Evolutionary conservation across 2,888 invertebrate genomes (phyloP).

Genomic region (Drosophila neoperkinsi): DNA sequence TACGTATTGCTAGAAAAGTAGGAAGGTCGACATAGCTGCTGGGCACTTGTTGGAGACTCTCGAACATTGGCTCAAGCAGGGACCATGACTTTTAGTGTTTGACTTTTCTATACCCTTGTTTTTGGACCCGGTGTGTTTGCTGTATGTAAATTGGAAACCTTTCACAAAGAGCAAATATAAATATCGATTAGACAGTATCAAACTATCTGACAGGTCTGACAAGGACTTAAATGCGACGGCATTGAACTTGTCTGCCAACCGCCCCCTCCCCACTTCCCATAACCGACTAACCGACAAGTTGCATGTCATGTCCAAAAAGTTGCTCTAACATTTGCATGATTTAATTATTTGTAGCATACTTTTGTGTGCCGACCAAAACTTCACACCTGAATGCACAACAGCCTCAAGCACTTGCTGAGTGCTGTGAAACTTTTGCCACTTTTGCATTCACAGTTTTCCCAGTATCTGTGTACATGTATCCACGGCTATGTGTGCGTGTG

Average conservation of each 20-base stretch:
- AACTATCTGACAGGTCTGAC: constrained; percentile 67
- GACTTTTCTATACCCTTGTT: constrained; percentile 9
- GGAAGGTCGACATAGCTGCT: constrained; percentile 28
- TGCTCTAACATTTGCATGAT: constrained; percentile 73
- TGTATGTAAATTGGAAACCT: constrained; percentile 39
- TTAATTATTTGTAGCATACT: constrained; percentile 78
- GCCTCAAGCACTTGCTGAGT: constrained; percentile 47
- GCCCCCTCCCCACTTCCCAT: neutral
- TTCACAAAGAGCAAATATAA: constrained; percentile 53
- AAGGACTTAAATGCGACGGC: constrained; percentile 58
- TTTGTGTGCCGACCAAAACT: constrained; percentile 71
- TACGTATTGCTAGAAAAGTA: no score
- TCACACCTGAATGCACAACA: constrained; percentile 74
- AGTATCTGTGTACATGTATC: no score
- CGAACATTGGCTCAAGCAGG: constrained; percentile 11
- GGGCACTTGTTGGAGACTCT: constrained; percentile 28
- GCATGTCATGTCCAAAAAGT: constrained; percentile 53
- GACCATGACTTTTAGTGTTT: constrained; percentile 25
- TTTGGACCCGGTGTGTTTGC: constrained; percentile 10
- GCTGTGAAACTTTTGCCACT: constrained; percentile 65
- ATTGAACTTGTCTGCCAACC: constrained; percentile 68
- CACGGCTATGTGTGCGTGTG: neutral
- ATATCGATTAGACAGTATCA: constrained; percentile 76
- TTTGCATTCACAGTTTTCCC: constrained; percentile 52
- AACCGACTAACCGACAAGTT: constrained; percentile 1